A percentile compares a stretch with the other conserved stretches of the same genome.
Conservation (phyloP, 1,140 invertebrate species). For the Tetramorium alpestre region DNA sequence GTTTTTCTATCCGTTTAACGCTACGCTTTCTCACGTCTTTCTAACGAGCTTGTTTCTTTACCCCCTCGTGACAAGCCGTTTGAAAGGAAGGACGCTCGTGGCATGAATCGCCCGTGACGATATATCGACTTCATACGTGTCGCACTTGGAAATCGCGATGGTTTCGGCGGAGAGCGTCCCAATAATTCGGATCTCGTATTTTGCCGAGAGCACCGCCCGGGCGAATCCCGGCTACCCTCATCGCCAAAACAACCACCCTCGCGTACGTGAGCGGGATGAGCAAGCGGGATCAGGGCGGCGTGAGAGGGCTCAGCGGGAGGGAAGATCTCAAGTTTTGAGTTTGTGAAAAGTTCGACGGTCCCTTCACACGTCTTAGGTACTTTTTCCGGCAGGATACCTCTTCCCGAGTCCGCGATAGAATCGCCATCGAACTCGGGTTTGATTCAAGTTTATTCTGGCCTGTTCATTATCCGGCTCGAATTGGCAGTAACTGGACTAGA, state of each 20-base stretch:
- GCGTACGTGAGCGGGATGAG: constrained; percentile 66
- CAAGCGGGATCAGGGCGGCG: constrained; percentile 44
- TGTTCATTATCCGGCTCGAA: background rate
- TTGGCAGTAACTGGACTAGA: background rate
- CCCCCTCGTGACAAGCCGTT: background rate
- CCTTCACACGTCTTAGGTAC: constrained; percentile 37
- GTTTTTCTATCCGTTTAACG: background rate
- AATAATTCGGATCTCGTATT: constrained; percentile 74
- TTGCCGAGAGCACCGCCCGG: constrained; percentile 57
- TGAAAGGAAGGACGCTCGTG: constrained; percentile 35
- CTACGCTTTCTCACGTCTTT: background rate
- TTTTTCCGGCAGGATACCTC: constrained; percentile 54
- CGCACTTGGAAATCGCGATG: constrained; percentile 69
- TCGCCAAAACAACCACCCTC: constrained; percentile 68
- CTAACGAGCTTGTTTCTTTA: constrained; percentile 35
- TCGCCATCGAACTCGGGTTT: background rate
- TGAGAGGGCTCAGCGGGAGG: background rate
- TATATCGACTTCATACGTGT: constrained; percentile 66
- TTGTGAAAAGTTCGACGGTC: constrained; percentile 62
- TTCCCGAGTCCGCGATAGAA: constrained; percentile 23
- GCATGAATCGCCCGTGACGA: constrained; percentile 33
- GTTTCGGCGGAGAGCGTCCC: constrained; percentile 53
- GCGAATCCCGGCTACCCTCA: constrained; percentile 50
- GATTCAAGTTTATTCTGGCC: constrained; percentile 34
- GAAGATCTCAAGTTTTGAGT: constrained; percentile 63